Evolutionary conservation across 2,888 invertebrate genomes (phyloP).

Genomic region (Neria commutata): DNA sequence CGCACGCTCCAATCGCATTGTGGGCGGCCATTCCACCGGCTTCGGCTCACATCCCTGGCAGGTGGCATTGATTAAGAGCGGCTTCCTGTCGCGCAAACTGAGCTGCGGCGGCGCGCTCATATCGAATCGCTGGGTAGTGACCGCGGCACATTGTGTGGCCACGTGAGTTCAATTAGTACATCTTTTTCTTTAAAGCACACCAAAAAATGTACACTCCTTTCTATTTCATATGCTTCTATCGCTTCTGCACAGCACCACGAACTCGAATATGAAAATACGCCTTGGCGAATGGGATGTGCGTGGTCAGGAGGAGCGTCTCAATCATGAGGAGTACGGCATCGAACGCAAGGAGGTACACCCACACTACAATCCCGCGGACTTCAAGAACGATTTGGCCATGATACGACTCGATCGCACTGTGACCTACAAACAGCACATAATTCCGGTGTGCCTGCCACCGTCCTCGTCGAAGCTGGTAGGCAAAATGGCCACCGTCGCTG

Average conservation of each 20-base stretch:
- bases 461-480: constrained; percentile 80
- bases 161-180: constrained; percentile 70
- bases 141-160: constrained; percentile 90
- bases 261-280: constrained; percentile 85
- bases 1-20: constrained; percentile 86
- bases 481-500: constrained; percentile 88
- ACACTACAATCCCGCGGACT: constrained; percentile 87
- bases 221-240: neutral
- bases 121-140: constrained; percentile 90
- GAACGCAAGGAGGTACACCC: constrained; percentile 92
- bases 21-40: constrained; percentile 88
- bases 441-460: constrained; percentile 89
- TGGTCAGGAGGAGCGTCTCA: constrained; percentile 79
- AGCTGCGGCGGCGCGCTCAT: constrained; percentile 91
- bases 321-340: constrained; percentile 87
- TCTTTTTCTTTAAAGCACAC: neutral
- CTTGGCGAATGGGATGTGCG: constrained; percentile 93
- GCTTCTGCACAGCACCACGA: constrained; percentile 72
- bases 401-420: constrained; percentile 82
- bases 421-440: constrained; percentile 87
- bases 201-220: no score
- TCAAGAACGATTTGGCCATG: constrained; percentile 87
- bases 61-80: constrained; percentile 89
- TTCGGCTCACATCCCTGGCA: constrained; percentile 96
- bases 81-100: constrained; percentile 85